These are phyloP conservation scores for Loris lydekkerianus DNA, from an alignment of 2,797 vertebrate species.

Conservation along the genomic window DNA sequence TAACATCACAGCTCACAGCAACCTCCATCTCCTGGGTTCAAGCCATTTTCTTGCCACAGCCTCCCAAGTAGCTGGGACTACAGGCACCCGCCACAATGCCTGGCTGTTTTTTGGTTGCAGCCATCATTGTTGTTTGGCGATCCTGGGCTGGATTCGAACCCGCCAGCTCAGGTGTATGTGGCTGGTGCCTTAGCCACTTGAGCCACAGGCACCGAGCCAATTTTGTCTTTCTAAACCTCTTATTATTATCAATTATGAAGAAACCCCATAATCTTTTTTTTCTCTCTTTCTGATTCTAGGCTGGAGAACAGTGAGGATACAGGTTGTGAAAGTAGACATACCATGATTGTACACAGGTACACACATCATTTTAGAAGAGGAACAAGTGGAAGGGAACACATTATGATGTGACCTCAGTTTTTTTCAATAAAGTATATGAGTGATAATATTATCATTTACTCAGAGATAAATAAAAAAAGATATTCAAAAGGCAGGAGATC, in stretches of 20 bases:
- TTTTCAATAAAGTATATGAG: neutral
- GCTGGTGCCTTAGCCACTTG: too few species aligned
- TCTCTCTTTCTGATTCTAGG: neutral
- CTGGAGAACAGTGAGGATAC: neutral
- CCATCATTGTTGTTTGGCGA: too few species aligned
- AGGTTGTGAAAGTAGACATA: neutral
- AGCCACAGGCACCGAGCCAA: too few species aligned
- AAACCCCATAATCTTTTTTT: neutral
- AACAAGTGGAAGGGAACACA: neutral
- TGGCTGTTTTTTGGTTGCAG: too few species aligned
- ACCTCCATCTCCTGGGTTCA: too few species aligned
- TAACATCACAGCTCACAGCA: too few species aligned
- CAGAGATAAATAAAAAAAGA: neutral
- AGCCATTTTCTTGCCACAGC: too few species aligned
- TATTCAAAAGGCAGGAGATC: neutral
- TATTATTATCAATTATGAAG: neutral
- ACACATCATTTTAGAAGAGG: constrained; percentile 4
- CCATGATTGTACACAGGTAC: neutral
- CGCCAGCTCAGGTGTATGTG: too few species aligned
- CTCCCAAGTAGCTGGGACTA: too few species aligned
- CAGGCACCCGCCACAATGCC: too few species aligned
- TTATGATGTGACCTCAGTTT: neutral
- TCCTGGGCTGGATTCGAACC: too few species aligned
- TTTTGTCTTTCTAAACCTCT: neutral
- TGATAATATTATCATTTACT: neutral